Evolutionary conservation across 53 echinoderm and acorn worm species (phyloP).

Genomic region (Stichopus horrens): DNA sequence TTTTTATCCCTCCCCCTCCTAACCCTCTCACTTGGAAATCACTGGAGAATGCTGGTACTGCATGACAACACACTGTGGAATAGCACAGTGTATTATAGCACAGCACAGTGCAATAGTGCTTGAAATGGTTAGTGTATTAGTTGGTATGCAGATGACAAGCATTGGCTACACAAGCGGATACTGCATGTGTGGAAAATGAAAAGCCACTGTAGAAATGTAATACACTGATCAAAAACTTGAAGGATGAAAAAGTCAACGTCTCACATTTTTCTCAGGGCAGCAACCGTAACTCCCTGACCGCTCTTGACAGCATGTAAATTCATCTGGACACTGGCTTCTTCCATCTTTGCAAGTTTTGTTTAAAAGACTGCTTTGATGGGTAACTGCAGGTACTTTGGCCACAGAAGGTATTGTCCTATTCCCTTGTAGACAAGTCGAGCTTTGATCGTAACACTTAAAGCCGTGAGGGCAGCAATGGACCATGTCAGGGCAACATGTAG

Average conservation of each 20-base stretch:
- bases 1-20: no score
- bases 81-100: no score
- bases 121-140: no score
- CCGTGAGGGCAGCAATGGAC: slow-evolving; percentile 84
- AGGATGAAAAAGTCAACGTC: background rate
- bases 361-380: background rate
- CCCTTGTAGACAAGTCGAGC: slow-evolving; percentile 55
- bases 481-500: slow-evolving; percentile 79
- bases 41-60: no score
- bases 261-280: slow-evolving; percentile 61
- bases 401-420: slow-evolving; percentile 45
- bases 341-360: slow-evolving; percentile 28
- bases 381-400: slow-evolving; percentile 27
- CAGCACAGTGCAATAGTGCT: no score
- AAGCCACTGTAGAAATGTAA: background rate
- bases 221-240: background rate
- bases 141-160: background rate
- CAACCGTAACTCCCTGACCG: slow-evolving; percentile 63
- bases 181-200: background rate
- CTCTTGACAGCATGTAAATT: slow-evolving; percentile 71
- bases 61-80: no score
- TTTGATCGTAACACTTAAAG: slow-evolving; percentile 57
- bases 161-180: background rate
- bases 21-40: no score
- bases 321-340: slow-evolving; percentile 47